Evolutionary conservation across 1,140 invertebrate genomes (phyloP).

Genomic region (Triops longicaudatus): DNA sequence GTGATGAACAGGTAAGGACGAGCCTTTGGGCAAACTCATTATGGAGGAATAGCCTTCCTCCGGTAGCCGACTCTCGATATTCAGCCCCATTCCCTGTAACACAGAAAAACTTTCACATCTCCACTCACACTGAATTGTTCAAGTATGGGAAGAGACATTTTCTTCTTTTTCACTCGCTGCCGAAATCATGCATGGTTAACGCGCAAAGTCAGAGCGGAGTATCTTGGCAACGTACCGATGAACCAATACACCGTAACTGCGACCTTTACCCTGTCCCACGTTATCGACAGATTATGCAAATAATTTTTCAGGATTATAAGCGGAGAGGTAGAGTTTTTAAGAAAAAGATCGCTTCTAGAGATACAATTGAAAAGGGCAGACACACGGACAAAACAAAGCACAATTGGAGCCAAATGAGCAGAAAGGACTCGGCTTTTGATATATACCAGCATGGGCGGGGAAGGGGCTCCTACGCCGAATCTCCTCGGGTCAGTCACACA

Average conservation of each 20-base stretch:
- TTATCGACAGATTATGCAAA: no score
- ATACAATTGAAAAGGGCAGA: neutral
- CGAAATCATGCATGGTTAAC: no score
- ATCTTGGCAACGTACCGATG: no score
- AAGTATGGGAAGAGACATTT: neutral
- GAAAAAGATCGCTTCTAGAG: no score
- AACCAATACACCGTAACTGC: no score
- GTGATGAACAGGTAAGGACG: constrained; percentile 2
- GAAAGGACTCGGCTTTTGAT: no score
- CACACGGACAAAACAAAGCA: neutral
- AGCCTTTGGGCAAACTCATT: constrained; percentile 7
- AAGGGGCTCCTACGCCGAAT: constrained; percentile 43
- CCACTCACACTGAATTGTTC: neutral
- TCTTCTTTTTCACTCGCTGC: no score
- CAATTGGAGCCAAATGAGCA: neutral
- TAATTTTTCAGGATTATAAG: no score
- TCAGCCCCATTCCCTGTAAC: neutral
- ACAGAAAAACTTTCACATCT: neutral
- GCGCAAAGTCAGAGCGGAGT: no score
- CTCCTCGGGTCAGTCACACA: constrained; percentile 60
- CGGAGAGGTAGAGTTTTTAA: no score
- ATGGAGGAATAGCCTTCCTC: neutral
- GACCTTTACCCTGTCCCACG: no score
- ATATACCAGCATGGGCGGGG: neutral
- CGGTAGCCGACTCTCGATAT: neutral